Conservation (phyloP, 1,140 invertebrate genomes). For the Hyphantria cunea region DNA sequence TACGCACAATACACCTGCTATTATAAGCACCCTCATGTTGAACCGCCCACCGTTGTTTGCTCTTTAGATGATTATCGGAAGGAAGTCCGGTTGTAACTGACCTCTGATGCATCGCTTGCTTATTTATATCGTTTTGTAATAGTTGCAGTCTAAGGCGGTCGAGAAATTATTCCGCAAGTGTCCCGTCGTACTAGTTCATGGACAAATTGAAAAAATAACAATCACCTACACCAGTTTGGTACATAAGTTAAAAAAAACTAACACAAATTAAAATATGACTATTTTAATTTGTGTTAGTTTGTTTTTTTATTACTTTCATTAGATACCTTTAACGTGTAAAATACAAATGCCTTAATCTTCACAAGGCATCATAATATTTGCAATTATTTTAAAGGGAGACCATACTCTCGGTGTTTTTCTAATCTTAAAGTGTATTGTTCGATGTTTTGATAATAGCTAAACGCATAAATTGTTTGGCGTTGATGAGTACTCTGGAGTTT, state of each 20-base stretch:
- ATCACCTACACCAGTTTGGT: not conserved
- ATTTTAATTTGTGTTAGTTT: no score
- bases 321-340: no score
- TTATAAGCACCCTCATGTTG: conserved; percentile 58
- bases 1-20: conserved; percentile 57
- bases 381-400: no score
- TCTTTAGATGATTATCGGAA: conserved; percentile 44
- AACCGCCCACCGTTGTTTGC: conserved; percentile 24
- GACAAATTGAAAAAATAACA: conserved; percentile 39
- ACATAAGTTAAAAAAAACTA: not conserved
- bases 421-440: no score
- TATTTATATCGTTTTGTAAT: conserved; percentile 67
- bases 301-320: no score
- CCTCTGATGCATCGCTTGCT: conserved; percentile 56
- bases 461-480: no score
- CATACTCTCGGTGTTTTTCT: no score
- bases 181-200: conserved; percentile 49
- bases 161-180: conserved; percentile 72
- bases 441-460: no score
- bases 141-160: conserved; percentile 46
- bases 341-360: no score
- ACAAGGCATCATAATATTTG: no score
- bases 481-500: no score
- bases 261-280: no score
- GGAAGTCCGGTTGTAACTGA: conserved; percentile 76